Evolutionary conservation across 2,888 invertebrate species (phyloP), one percentile per base, ranked within the genome.

Genomic region (Melinaea marsaeus): DNA sequence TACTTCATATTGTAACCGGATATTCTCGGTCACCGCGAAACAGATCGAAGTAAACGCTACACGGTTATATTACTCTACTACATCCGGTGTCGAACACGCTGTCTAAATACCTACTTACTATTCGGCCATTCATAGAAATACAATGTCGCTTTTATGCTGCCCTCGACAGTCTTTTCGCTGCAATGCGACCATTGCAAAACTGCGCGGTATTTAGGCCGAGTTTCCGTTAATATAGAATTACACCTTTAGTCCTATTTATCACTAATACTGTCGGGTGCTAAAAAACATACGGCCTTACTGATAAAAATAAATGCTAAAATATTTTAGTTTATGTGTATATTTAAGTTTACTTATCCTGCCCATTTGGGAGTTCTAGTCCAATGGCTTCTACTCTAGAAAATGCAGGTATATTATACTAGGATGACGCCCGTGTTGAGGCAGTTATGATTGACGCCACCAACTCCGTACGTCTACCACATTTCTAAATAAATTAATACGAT

Each of bases 381-480:
- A 77, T 91, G 85, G 84, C 85, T 84, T 83, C 78, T 86, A 81
- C 79, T 89, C 89, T 85, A 91, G 90, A 91, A 84, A 90, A 89
- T 79, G 81, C 90, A 91, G 91, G 90, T 73, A 90, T 65, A 91
- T 86, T 77, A 85, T 81, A 84, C 62, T 67, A 80, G 86, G 76
- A 83, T 88, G 84, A 79, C 89, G 88, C 87, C 90, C 90, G 91
- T 91, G 83, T 91, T 90, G 91, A 87, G 85, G 90, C 82, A 79
- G 84, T 86, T 79, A 86, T 78, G 58, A 73, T 90, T 86, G 88
- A 87, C 85, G 88, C 86, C 86, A 87, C 77, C 90, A 90, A 91
- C 90, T 80, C 90, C 90, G 91, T 88, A 90, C 90, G 90, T 87
- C 81, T 89, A 84, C 83, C 85, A 90, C 91, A 91, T 80, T 78